These are phyloP conservation scores for Neria commutata DNA, from an alignment of 2,888 invertebrate species.

Conservation along the genomic window DNA sequence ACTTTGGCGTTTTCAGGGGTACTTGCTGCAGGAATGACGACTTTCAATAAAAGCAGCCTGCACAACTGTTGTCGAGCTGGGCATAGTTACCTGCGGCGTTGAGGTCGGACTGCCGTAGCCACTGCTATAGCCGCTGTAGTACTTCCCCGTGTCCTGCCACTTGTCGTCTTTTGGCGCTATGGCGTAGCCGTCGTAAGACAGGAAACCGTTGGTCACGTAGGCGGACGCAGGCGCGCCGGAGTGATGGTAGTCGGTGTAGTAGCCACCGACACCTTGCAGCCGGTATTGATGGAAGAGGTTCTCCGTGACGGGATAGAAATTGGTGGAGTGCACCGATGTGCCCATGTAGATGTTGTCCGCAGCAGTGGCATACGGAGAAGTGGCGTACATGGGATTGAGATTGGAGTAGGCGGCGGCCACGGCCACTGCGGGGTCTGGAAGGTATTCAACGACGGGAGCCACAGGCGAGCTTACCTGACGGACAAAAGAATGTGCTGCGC, in stretches of 20 bases:
- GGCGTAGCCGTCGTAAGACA: constrained; percentile 68
- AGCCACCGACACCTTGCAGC: constrained; percentile 80
- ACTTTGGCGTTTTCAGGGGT: constrained; percentile 61
- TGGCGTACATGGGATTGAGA: constrained; percentile 75
- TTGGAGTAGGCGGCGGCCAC: constrained; percentile 82
- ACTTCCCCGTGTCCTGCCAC: constrained; percentile 62
- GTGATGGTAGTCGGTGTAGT: constrained; percentile 77
- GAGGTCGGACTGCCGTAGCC: constrained; percentile 62
- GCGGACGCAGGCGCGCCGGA: constrained; percentile 66
- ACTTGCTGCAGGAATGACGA: constrained; percentile 47
- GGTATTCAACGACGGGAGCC: constrained; percentile 62
- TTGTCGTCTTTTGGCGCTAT: constrained; percentile 63
- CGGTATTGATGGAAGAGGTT: constrained; percentile 91
- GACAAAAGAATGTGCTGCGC: not conserved
- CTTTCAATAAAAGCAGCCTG: not conserved
- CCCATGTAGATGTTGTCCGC: constrained; percentile 65
- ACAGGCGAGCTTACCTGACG: constrained; percentile 51
- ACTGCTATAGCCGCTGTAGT: constrained; percentile 65
- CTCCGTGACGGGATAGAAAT: constrained; percentile 79
- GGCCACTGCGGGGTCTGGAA: constrained; percentile 65
- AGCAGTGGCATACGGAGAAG: constrained; percentile 78
- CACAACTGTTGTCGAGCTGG: not conserved
- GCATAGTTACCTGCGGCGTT: constrained; percentile 58
- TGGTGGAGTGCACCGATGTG: constrained; percentile 68
- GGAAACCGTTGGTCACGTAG: constrained; percentile 82